A percentile compares a stretch with the other conserved stretches of the same genome.
phyloP scores from a whole-genome alignment of 2,797 vertebrate genomes.

The Clarias fuscus region DNA sequence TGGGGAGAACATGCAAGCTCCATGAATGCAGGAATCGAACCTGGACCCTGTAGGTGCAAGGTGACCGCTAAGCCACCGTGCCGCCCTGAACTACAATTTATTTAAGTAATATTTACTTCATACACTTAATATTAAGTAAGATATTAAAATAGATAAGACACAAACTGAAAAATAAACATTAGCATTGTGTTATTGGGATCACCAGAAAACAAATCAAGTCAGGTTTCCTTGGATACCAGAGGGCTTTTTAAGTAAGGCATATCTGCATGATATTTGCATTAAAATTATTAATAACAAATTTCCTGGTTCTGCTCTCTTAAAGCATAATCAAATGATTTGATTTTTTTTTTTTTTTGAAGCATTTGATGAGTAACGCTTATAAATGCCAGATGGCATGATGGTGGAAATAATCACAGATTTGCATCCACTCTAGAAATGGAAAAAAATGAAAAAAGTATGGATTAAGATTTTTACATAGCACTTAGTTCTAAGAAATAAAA shows the following conservation, averaged over 20 bases:
- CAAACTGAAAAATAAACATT: background rate
- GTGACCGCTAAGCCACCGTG: too few relatives aligned
- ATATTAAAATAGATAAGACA: background rate
- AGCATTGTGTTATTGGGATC: background rate
- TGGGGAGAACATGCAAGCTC: too few relatives aligned
- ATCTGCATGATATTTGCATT: background rate
- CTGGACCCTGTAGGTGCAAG: too few relatives aligned
- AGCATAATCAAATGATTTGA: background rate
- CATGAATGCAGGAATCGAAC: too few relatives aligned
- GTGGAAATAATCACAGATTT: background rate
- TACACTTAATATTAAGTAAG: too few relatives aligned
- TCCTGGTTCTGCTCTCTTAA: slow-evolving; percentile 6
- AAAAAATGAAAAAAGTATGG: background rate
- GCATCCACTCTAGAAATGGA: background rate
- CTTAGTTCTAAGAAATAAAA: background rate
- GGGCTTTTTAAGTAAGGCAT: background rate
- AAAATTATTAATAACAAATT: slow-evolving; percentile 6
- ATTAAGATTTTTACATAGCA: background rate
- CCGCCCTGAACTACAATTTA: too few relatives aligned
- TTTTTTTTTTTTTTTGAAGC: background rate
- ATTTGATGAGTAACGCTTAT: background rate
- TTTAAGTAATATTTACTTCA: too few relatives aligned
- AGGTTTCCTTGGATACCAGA: too few relatives aligned
- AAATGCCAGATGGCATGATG: background rate
- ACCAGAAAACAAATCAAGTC: too few relatives aligned